These are phyloP conservation scores for Stegodyphus dumicola DNA, from an alignment of 1,140 invertebrate species.

Conservation along the genomic window DNA sequence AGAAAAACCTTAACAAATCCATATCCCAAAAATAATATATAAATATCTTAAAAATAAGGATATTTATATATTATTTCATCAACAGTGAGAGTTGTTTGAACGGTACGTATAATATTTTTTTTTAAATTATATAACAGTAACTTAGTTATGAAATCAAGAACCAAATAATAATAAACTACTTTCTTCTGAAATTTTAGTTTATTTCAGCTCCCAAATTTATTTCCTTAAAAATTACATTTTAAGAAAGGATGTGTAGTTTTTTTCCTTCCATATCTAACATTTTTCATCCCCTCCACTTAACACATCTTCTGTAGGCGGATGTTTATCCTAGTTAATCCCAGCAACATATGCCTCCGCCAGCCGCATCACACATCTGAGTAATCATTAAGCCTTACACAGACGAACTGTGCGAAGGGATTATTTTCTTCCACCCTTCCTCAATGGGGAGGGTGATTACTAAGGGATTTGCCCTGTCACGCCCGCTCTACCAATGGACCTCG, in stretches of 20 bases:
- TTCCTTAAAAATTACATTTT: no score
- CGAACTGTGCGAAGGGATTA: constrained; percentile 42
- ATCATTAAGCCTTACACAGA: constrained; percentile 53
- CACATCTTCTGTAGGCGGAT: neutral
- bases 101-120: no score
- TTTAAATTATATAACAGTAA: no score
- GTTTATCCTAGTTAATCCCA: constrained; percentile 31
- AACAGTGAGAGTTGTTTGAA: no score
- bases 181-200: no score
- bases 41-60: no score
- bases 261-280: neutral
- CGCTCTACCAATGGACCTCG: constrained; percentile 17
- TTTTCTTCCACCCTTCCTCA: constrained; percentile 40
- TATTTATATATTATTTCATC: no score
- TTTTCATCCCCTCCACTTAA: neutral
- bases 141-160: no score
- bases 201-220: no score
- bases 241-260: neutral
- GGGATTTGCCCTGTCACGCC: constrained; percentile 43
- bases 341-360: constrained; percentile 37
- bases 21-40: no score
- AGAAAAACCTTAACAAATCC: no score
- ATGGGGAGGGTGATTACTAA: constrained; percentile 28
- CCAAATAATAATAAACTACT: no score
- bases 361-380: constrained; percentile 48